Evolutionary conservation across 2,888 invertebrate genomes (phyloP).

Genomic region (Sturmia bella): DNA sequence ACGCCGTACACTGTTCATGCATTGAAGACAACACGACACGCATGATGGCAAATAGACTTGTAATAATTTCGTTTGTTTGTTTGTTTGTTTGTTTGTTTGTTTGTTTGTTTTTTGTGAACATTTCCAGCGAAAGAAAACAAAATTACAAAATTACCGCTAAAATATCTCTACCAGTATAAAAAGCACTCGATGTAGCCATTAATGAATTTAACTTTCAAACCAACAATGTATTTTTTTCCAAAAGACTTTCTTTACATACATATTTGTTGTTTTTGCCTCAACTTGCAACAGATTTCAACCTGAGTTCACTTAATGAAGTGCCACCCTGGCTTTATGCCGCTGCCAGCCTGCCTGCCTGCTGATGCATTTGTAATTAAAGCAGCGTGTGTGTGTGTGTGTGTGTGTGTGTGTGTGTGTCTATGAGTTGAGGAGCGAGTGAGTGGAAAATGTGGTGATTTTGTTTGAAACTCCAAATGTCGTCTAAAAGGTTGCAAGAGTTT

Average conservation of each 20-base stretch:
- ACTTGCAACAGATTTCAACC: conserved; percentile 67
- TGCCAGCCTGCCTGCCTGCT: conserved; percentile 2
- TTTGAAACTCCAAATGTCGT: conserved; percentile 30
- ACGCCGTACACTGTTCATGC: conserved; percentile 10
- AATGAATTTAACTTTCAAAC: conserved; percentile 48
- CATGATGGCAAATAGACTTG: conserved; percentile 50
- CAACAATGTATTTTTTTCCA: not conserved
- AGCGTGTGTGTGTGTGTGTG: conserved; percentile 14
- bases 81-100: too few species aligned
- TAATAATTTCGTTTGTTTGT: conserved; percentile 20
- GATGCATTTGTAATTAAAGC: conserved; percentile 67
- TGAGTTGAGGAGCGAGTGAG: not conserved
- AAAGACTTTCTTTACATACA: conserved; percentile 44
- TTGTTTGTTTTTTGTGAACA: not conserved
- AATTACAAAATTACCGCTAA: conserved; percentile 43
- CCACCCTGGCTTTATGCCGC: not conserved
- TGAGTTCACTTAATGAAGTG: conserved; percentile 63
- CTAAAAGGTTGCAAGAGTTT: conserved; percentile 32
- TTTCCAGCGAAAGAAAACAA: conserved; percentile 33
- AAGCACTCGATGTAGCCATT: conserved; percentile 28
- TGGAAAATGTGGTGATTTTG: conserved; percentile 28
- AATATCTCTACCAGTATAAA: conserved; percentile 39
- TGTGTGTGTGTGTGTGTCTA: not conserved
- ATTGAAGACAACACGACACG: conserved; percentile 49
- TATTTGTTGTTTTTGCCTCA: not conserved